Evolutionary conservation across 2,888 invertebrate genomes (phyloP).

Genomic region (Unio pictorum): DNA sequence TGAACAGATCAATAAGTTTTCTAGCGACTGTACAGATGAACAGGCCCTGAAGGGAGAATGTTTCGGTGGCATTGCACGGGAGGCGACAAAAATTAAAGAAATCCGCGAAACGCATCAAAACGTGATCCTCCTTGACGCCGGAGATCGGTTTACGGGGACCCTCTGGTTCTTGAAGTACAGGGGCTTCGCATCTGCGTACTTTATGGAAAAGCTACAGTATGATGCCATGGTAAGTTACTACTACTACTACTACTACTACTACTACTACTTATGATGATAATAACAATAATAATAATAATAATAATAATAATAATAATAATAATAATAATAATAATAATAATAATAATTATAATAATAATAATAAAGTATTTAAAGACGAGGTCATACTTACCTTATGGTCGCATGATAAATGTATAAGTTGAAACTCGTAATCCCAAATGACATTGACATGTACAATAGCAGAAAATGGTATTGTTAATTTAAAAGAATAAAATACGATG

Average conservation of each 20-base stretch:
- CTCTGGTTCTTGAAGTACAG: slow-evolving; percentile 89
- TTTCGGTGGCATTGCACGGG: slow-evolving; percentile 89
- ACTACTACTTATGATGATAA: no score
- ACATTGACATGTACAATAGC: no score
- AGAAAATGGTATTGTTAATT: no score
- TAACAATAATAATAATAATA: no score
- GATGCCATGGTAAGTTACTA: slow-evolving; percentile 79
- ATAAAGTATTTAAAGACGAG: no score
- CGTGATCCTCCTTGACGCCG: slow-evolving; percentile 89
- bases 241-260: neutral
- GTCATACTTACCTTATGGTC: no score
- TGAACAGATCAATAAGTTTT: slow-evolving; percentile 82
- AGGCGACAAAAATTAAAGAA: slow-evolving; percentile 31
- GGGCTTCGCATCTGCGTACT: slow-evolving; percentile 84
- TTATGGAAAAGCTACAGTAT: slow-evolving; percentile 84
- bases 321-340: no score
- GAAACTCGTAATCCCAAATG: no score
- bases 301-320: no score
- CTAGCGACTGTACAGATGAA: slow-evolving; percentile 74
- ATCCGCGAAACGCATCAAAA: slow-evolving; percentile 52
- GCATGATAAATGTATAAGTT: no score
- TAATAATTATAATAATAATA: neutral
- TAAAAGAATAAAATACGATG: no score
- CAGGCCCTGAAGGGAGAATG: slow-evolving; percentile 74
- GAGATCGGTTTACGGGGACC: slow-evolving; percentile 92